Base-by-base conservation (phyloP, 2,888 invertebrate genomes). In the Ochropacha duplaris region DNA sequence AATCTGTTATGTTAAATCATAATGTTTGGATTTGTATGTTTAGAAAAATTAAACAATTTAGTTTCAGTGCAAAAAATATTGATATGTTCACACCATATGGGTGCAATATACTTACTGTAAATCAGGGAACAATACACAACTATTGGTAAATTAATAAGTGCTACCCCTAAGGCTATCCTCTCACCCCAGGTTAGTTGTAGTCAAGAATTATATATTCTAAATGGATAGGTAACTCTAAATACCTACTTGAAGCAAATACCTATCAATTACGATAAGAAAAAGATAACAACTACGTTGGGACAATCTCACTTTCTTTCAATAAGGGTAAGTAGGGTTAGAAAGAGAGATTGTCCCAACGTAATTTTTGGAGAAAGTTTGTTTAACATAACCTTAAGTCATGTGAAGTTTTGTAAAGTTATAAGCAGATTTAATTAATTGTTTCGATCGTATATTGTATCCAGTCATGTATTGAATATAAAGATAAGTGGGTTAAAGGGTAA, bases 401-500 rank as follows among this genome's bases (percentile, higher is more conserved):
- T 19, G 2, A 44, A 19, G 8, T n/a, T n/a, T n/a, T 19, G 3
- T 9, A 44, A 6, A 31, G 19, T 19, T 16, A 9, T 9, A 44
- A 44, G 16, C 44, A 19, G 19, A 9, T 19, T 1, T 16, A 44
- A 44, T 19, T 1, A 19, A 3, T 19, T 19, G 9, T 44, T 44
- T 4, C 44, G 6, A 19, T 9, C 2, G 19, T 44, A 19, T 44
- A 19, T 44, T 19, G 44, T 9, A 58, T 19, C 31, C 22, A 57
- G 56, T 50, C 54, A 72, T 63, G 60, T 36, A 64, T 68, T 49
- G 59, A 65, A 66, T 65, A 50, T 49, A 59, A 59, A 65, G 68
- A 72, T 74, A 78, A 74, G 64, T 74, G 70, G 79, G 79, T 75
- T 78, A 76, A 59, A 76, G 65, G 73, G 70, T 74, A 4, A 66